Base-by-base conservation (phyloP, 2,888 invertebrate genomes). In the Salpingus planirostris region DNA sequence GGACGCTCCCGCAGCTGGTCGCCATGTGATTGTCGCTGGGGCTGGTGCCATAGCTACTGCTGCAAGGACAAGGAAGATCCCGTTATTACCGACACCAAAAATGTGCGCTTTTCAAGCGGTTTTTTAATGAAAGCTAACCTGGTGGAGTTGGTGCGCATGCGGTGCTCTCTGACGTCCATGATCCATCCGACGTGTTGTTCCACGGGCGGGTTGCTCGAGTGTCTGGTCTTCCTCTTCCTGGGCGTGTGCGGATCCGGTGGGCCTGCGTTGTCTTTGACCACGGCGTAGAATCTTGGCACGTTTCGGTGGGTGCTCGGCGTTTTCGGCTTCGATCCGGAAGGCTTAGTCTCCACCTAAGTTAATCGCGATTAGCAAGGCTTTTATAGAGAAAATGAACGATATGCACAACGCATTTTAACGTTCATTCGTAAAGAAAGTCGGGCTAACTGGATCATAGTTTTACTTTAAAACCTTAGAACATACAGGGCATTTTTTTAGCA, bases 141-240 rank as follows among this genome's bases (percentile, higher is more conserved):
- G 31, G 83, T 75, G 43, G 86, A 86, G 31, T 80, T 79, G 11
- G 86, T 86, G 33, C 89, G 68, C 3, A 79, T 76, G 7, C 85
- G 68, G 60, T 90, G 89, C 54, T 88, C 88, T 57, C 82, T 80
- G 3, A 80, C 77, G 64, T 90, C 97, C 79, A 97, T 87, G 48
- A 98, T 83, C 97, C 97, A 98, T 11, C 97, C 97, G 21, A 97
- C 88, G 59, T 95, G 92, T 55, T 89, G 83, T 63, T 95, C 95
- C 39, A 87, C 79, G 0, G 93, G 93, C 25, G 95, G 95, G 70
- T 96, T 92, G 47, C 76, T 81, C 51, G 83, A 88, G 66, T 93
- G 89, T n/a, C 88, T 73, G 2, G 90, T 89, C 70, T 92, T 92
- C 50, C 88, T 78, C 62, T 92, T 91, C 13, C 87, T 72, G 1